Evolutionary conservation across 2,113 vertebrate species (phyloP), one percentile per base, ranked within the genome.

Genomic region (Dromaius novaehollandiae): DNA sequence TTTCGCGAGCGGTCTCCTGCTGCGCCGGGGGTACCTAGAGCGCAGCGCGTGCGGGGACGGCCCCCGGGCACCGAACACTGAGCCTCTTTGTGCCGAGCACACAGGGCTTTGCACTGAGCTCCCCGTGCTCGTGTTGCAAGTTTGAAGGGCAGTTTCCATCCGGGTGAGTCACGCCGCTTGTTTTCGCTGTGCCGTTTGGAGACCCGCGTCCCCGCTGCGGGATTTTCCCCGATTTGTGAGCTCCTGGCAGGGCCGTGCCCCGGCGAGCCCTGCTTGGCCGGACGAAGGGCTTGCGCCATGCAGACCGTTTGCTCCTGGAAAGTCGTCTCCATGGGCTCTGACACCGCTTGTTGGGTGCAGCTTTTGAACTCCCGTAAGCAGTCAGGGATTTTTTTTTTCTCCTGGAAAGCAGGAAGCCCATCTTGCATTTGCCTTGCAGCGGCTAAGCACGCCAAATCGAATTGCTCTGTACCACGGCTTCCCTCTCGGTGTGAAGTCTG

Each of bases 181-280:
- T 70, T 90, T 56, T 55, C 75, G 61, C 64, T 2, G 9, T 32
- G 85, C 79, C 0, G 2, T 64, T 82, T 82, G 5, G 8, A 73
- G 69, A 84, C 68, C 53, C 0, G 0, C 68, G 85, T 44, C 51
- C 51, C 66, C 0, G 0, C 2, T 17, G n/a, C 36, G 63, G 88
- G 85, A 65, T 76, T 91, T 94, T 86, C 64, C 84, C 77, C 44
- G 68, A 26, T 51, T 90, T 70, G 94, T 38, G 91, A 65, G 76
- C 89, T 80, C 56, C 56, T 46, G 76, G 53, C 15, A 26, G 7
- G 26, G 53, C 53, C 53, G 53, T 28, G 53, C 53, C 38, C 38
- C 38, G 38, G 38, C 38, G 38, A 38, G 38, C 38, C 38, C 38
- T 38, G 38, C 38, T 38, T 38, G 38, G 38, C 38, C 38, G 38